Evolutionary conservation across 2,113 vertebrate species (phyloP), one percentile per base, ranked within the genome.

Genomic region (Calyptommatus sinebrachiatus): DNA sequence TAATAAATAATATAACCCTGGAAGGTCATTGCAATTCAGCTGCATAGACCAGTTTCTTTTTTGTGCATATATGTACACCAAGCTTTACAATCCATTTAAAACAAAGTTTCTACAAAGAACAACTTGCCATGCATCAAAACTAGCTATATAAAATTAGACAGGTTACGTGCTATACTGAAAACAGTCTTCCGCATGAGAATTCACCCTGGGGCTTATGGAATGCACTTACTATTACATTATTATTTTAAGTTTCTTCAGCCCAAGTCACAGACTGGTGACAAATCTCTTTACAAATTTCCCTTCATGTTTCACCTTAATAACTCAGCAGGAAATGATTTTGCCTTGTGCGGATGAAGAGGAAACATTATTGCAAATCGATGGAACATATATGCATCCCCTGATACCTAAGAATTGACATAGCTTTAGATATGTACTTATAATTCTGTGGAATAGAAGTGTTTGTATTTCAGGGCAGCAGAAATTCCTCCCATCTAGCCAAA

Each of bases 311-410:
- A 63, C 22, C 35, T 26, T 71, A 82, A 71, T 70, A 50, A 76
- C 24, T 82, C 28, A 70, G 61, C 45, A 63, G 66, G 53, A 71
- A 65, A 24, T 35, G 68, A 41, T n/a, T 82, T 76, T 57, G 45
- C 29, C 48, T 62, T 29, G 53, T 61, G 57, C 1, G 45, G 29
- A 70, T 60, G 53, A 22, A n/a, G 72, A 6, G 57, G 41, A 26
- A 45, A 67, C 53, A 60, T 28, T 45, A 24, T 45, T 26, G 12
- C n/a, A 26, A 81, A 41, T 66, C 50, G 29, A 67, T 24, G 35
- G 50, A 31, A 26, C 14, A 5, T 63, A n/a, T 20, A 6, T 21
- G 24, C 46, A 41, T 28, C 57, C 18, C 35, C 68, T 4, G 16
- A 5, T 6, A 2, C 29, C 69, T 14, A 8, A 48, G 48, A 73